phyloP scores from a whole-genome alignment of 2,888 invertebrate species.

The Imbricaverruca yamaguchii region DNA sequence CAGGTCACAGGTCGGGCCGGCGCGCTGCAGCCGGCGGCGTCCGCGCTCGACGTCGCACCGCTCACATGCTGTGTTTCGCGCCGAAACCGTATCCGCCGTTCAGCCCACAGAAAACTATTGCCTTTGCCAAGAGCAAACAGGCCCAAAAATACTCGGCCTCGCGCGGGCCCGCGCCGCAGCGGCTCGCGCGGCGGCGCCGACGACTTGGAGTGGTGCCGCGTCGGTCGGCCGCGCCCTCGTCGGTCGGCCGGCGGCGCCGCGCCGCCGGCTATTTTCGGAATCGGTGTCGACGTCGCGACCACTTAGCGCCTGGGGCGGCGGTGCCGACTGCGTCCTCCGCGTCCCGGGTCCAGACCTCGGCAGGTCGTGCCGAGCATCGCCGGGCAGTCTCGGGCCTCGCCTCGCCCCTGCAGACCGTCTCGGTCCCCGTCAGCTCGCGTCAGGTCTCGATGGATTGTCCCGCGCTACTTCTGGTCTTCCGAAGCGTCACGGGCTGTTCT shows the following conservation, averaged over 20 bases:
- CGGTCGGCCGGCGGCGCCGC: not conserved
- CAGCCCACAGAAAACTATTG: conserved; percentile 14
- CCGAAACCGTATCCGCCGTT: conserved; percentile 15
- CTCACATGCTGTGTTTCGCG: not conserved
- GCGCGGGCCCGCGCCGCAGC: not conserved
- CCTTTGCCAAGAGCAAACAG: conserved; percentile 19
- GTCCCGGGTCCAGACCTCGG: too few species aligned
- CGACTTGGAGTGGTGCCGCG: not conserved
- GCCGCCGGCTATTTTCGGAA: conserved; percentile 8
- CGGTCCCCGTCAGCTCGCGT: not conserved
- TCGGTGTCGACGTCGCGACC: not conserved
- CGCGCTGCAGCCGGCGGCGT: not conserved
- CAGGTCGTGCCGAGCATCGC: not conserved
- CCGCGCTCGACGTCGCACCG: not conserved
- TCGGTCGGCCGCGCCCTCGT: not conserved
- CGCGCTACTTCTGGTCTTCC: too few species aligned
- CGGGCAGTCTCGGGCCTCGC: not conserved
- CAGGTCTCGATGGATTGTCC: too few species aligned
- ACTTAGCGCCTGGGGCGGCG: not conserved
- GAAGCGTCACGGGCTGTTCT: too few species aligned
- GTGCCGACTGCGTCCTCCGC: not conserved
- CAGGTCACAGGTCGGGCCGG: too few species aligned
- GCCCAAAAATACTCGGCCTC: conserved; percentile 1
- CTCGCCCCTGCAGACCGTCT: not conserved
- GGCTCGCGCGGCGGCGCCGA: not conserved